Conservation (phyloP, 2,888 invertebrate genomes). For the Lycia hirtaria region DNA sequence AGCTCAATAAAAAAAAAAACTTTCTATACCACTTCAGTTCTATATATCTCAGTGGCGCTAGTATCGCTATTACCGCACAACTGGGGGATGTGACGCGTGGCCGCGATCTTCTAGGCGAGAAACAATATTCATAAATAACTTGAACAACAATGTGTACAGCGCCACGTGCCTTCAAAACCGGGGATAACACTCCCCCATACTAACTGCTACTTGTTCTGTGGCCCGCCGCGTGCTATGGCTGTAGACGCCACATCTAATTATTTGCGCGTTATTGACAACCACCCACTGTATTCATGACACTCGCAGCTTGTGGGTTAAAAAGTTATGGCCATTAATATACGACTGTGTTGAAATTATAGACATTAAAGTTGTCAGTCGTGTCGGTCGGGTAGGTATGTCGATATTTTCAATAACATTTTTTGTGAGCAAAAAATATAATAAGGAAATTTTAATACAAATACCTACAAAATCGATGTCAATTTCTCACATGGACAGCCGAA, state of each 20-base stretch:
- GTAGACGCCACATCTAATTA: constrained; percentile 73
- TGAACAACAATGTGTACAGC: constrained; percentile 60
- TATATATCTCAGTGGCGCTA: not conserved
- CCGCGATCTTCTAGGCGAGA: constrained; percentile 59
- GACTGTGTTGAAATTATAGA: not conserved
- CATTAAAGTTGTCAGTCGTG: not conserved
- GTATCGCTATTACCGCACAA: not conserved
- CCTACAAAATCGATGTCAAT: no score
- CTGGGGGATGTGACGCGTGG: constrained; percentile 55
- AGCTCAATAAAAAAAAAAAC: no score
- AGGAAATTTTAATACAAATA: not conserved
- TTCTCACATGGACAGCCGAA: no score
- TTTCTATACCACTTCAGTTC: not conserved
- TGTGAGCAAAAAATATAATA: no score
- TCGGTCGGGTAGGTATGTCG: no score
- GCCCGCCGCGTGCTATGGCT: constrained; percentile 53
- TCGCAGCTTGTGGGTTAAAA: constrained; percentile 34
- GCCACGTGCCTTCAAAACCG: constrained; percentile 52
- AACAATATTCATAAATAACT: constrained; percentile 83
- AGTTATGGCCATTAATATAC: constrained; percentile 2
- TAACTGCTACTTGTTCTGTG: constrained; percentile 1
- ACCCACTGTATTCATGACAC: constrained; percentile 43
- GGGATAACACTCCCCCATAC: constrained; percentile 36
- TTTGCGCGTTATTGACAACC: constrained; percentile 66
- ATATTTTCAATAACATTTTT: no score